Evolutionary conservation across 2,888 invertebrate species (phyloP).

Genomic region (Heteromyza rotundicornis): DNA sequence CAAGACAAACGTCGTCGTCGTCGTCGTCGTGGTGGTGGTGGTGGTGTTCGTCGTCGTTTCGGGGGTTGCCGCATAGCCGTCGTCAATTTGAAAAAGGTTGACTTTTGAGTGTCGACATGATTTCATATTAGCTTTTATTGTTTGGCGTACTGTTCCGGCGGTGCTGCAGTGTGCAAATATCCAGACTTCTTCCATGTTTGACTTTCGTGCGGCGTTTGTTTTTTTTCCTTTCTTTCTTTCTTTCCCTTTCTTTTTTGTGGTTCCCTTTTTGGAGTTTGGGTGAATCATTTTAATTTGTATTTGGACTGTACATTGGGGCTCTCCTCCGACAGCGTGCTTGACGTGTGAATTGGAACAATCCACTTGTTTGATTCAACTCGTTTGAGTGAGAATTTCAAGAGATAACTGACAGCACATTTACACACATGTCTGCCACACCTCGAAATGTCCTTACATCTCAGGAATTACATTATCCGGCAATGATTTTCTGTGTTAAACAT

Average conservation of each 20-base stretch:
- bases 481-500: too few species aligned
- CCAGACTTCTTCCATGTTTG: conserved; percentile 2
- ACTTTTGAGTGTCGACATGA: conserved; percentile 47
- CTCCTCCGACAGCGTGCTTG: too few species aligned
- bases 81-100: conserved; percentile 38
- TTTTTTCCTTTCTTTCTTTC: conserved; percentile 13
- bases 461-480: too few species aligned
- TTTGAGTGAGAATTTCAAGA: too few species aligned
- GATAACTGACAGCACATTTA: too few species aligned
- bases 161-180: conserved; percentile 11
- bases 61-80: too few species aligned
- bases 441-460: too few species aligned
- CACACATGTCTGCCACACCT: too few species aligned
- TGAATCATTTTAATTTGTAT: too few species aligned
- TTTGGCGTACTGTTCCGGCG: conserved; percentile 35
- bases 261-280: background rate
- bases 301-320: too few species aligned
- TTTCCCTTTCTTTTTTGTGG: conserved; percentile 20
- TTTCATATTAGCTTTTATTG: conserved; percentile 52
- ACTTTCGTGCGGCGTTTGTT: conserved; percentile 10
- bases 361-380: too few species aligned
- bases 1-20: background rate
- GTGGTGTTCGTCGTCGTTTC: background rate
- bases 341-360: too few species aligned
- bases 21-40: background rate